A percentile compares a stretch with the other conserved stretches of the same genome.
phyloP scores from a whole-genome alignment of 1,140 invertebrate species.

The Prorops nasuta region DNA sequence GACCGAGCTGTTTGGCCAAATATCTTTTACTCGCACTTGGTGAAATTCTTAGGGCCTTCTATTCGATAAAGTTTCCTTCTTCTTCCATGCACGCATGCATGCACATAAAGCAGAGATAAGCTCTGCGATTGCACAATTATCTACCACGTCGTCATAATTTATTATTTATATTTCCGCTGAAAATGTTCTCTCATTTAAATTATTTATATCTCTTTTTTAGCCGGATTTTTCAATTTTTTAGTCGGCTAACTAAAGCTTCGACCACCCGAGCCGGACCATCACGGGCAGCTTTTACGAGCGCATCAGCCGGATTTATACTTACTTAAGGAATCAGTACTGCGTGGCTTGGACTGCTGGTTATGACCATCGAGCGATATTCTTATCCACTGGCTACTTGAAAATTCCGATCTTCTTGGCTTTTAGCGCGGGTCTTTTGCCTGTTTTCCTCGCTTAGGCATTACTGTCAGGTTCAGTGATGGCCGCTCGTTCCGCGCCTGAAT shows the following conservation, averaged over 20 bases:
- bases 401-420: neutral
- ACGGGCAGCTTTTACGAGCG: slow-evolving; percentile 39
- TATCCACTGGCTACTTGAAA: neutral
- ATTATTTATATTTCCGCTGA: too few relatives aligned
- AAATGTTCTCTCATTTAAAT: too few relatives aligned
- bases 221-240: too few relatives aligned
- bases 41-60: neutral
- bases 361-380: slow-evolving; percentile 2
- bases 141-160: too few relatives aligned
- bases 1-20: neutral
- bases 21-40: neutral
- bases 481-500: too few relatives aligned
- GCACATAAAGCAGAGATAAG: slow-evolving; percentile 4
- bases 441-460: too few relatives aligned
- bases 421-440: too few relatives aligned
- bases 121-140: too few relatives aligned
- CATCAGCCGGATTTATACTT: slow-evolving; percentile 48
- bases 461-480: too few relatives aligned
- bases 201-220: too few relatives aligned
- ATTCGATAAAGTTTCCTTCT: neutral
- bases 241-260: too few relatives aligned
- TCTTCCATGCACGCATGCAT: neutral
- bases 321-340: slow-evolving; percentile 42
- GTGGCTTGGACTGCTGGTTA: slow-evolving; percentile 19
- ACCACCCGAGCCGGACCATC: too few relatives aligned